A percentile compares a stretch with the other conserved stretches of the same genome.
These are phyloP conservation scores for Drosophila sp. DNA, from an alignment of 1,140 invertebrate species.

Conservation along the genomic window DNA sequence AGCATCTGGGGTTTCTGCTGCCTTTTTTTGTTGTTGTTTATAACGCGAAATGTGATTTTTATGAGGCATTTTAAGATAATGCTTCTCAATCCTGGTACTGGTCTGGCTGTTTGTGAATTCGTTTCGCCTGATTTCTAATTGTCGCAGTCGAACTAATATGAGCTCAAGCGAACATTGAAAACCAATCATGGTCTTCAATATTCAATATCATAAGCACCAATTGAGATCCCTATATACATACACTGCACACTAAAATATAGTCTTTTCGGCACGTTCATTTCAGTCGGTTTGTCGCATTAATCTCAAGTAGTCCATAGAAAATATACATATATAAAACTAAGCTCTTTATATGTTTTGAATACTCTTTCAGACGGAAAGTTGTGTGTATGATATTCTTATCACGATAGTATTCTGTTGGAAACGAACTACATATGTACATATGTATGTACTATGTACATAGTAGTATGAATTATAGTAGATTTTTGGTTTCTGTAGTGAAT, in stretches of 20 bases:
- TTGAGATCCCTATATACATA: neutral
- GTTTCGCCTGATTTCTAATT: constrained; percentile 69
- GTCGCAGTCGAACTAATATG: constrained; percentile 59
- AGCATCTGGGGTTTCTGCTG: constrained; percentile 54
- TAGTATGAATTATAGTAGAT: no score
- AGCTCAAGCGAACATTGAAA: constrained; percentile 45
- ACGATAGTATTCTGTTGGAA: no score
- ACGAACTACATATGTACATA: no score
- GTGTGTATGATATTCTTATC: no score
- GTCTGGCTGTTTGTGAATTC: constrained; percentile 48
- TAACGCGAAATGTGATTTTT: constrained; percentile 80
- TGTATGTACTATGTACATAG: no score
- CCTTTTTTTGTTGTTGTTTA: constrained; percentile 44
- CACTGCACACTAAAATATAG: constrained; percentile 17
- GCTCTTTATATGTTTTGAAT: neutral
- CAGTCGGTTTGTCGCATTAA: constrained; percentile 7
- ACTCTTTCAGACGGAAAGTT: neutral
- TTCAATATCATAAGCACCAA: constrained; percentile 1
- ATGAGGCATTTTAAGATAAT: constrained; percentile 75
- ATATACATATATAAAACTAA: neutral
- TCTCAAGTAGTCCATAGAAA: neutral
- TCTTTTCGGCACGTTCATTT: constrained; percentile 12
- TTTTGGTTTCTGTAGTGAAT: no score
- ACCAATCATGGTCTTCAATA: constrained; percentile 23
- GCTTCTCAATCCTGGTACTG: constrained; percentile 19